phyloP scores from a whole-genome alignment of 2,113 vertebrate genomes.

The Opisthocomus hoazin region DNA sequence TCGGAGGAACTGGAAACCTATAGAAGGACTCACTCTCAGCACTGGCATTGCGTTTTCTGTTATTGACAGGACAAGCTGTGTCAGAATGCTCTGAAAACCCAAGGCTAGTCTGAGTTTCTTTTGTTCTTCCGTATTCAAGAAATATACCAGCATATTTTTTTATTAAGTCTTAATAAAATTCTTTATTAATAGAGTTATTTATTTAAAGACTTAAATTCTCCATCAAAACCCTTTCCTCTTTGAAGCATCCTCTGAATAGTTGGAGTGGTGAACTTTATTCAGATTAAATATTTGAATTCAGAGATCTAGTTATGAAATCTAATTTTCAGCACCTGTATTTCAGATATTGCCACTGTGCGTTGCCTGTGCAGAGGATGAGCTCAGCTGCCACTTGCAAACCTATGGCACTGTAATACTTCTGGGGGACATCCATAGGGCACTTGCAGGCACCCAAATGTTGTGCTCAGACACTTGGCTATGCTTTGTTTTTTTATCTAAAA shows the following conservation, averaged over 20 bases:
- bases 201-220: background rate
- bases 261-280: background rate
- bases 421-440: background rate
- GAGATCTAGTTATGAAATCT: background rate
- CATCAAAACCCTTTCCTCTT: background rate
- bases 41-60: rapidly evolving
- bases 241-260: background rate
- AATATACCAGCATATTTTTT: background rate
- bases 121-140: background rate
- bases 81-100: background rate
- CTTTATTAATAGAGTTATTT: background rate
- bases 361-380: background rate
- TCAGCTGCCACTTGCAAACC: background rate
- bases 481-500: background rate
- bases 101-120: background rate
- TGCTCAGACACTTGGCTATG: background rate
- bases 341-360: background rate
- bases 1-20: background rate
- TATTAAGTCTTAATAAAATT: background rate
- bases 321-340: background rate
- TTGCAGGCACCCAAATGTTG: background rate
- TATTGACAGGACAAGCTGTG: background rate
- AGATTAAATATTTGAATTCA: background rate
- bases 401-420: background rate
- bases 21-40: background rate